Base-by-base conservation (phyloP, 2,888 invertebrate genomes). In the Rhagophthalmus giganteus region DNA sequence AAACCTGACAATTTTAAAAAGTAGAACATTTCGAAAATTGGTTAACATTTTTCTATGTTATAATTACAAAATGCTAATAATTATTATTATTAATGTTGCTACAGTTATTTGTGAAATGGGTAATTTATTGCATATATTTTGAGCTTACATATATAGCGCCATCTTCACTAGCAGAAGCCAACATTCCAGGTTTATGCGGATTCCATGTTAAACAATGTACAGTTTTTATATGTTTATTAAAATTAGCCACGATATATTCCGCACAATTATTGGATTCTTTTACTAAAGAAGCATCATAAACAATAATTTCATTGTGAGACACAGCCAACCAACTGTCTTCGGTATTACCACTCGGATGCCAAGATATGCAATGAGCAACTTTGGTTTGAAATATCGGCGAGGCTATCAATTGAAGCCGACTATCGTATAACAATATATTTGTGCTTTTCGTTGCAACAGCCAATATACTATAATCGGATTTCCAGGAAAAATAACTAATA, bases 121-220 rank as follows among this genome's bases (percentile, higher is more conserved):
- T n/a, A n/a, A n/a, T n/a, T n/a, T n/a, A n/a, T n/a, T n/a, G n/a
- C n/a, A n/a, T n/a, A n/a, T n/a, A n/a, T n/a, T n/a, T n/a, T n/a
- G n/a, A 20, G 41, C 14, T 32, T 33, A 51, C 51, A 25, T 31
- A 15, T 13, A 84, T 83, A 16, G 84, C 81, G 13, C 78, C 74
- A 69, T 90, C 90, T 53, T 83, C 85, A 1, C 87, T 85, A 0
- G 83, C 83, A 2, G 88, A 83, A 3, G 85, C 78, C 31, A 93
- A 73, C 33, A 57, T 57, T 20, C 63, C 62, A n/a, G 54, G 58
- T 2, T 63, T 57, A 52, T 67, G 67, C 1, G 69, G 69, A 58
- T 65, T 69, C 73, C 74, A 74, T 42, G 61, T 57, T 3, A 72
- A 15, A 8, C 32, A 37, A 6, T 55, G 38, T 8, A 65, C 52